Percentiles rank a stretch among this genome's conserved stretches.
These are phyloP conservation scores for Mythimna vitellina DNA, from an alignment of 2,888 invertebrate species.

Conservation along the genomic window DNA sequence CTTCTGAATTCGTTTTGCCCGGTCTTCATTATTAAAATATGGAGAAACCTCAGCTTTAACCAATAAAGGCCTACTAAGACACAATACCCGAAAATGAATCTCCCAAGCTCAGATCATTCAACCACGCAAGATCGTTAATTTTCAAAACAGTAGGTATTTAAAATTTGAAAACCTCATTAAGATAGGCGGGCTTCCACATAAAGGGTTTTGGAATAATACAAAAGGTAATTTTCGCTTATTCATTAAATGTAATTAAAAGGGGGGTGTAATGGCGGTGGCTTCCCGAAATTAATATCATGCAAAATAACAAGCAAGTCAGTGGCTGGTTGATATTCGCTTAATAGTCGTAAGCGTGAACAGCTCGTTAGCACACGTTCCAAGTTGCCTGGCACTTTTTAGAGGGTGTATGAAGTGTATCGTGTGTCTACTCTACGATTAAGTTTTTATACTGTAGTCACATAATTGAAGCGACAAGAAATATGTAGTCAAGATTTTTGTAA, in stretches of 20 bases:
- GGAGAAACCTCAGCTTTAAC: not conserved
- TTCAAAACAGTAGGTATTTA: constrained; percentile 82
- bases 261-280: constrained; percentile 80
- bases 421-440: not conserved
- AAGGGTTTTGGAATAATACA: constrained; percentile 85
- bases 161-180: constrained; percentile 89
- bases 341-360: constrained; percentile 50
- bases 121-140: constrained; percentile 79
- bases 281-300: constrained; percentile 80
- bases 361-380: constrained; percentile 58
- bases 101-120: constrained; percentile 41
- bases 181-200: constrained; percentile 81
- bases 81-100: constrained; percentile 26
- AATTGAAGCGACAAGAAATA: too few relatives aligned
- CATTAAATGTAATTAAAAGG: constrained; percentile 88
- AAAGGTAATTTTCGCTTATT: constrained; percentile 90
- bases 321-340: constrained; percentile 56
- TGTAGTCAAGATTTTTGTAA: too few relatives aligned
- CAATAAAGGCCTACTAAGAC: constrained; percentile 14
- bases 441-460: not conserved
- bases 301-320: constrained; percentile 74
- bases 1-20: not conserved
- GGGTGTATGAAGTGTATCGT: not conserved
- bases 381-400: constrained; percentile 46
- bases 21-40: constrained; percentile 4